phyloP scores from a whole-genome alignment of 2,888 invertebrate species.

The Drosophila melanosoma region DNA sequence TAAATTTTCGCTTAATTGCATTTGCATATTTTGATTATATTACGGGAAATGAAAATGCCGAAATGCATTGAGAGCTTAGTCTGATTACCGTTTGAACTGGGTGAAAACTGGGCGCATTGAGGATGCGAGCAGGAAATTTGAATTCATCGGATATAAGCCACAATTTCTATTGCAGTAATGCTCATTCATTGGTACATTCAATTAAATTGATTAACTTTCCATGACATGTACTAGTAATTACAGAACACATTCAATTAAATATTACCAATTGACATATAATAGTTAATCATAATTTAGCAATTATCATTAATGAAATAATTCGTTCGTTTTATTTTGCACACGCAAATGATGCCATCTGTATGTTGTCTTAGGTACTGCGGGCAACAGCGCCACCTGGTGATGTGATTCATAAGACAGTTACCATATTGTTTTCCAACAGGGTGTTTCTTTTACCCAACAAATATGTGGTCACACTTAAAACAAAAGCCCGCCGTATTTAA shows the following conservation, averaged over 20 bases:
- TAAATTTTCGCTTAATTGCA: conserved; percentile 65
- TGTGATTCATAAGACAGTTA: background rate
- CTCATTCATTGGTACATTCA: conserved; percentile 11
- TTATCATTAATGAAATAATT: conserved; percentile 15
- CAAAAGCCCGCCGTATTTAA: conserved; percentile 3
- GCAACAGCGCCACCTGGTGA: conserved; percentile 28
- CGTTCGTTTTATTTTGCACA: background rate
- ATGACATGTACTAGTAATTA: conserved; percentile 13
- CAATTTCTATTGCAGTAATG: conserved; percentile 21
- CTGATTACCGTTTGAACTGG: conserved; percentile 13
- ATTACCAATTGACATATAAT: conserved; percentile 5
- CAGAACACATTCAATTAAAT: background rate
- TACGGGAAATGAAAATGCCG: conserved; percentile 71
- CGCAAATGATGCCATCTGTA: conserved; percentile 16
- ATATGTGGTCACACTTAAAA: conserved; percentile 10
- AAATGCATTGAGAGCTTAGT: conserved; percentile 61
- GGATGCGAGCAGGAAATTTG: conserved; percentile 53
- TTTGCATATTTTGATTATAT: conserved; percentile 78
- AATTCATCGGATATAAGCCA: conserved; percentile 40
- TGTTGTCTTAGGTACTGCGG: background rate
- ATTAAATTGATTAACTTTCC: conserved; percentile 25
- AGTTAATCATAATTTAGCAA: conserved; percentile 4
- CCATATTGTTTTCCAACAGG: conserved; percentile 17
- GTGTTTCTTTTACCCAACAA: too few relatives aligned
- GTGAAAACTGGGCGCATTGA: background rate